Evolutionary conservation across 2,888 invertebrate species (phyloP).

Genomic region (Punctoribates punctum): DNA sequence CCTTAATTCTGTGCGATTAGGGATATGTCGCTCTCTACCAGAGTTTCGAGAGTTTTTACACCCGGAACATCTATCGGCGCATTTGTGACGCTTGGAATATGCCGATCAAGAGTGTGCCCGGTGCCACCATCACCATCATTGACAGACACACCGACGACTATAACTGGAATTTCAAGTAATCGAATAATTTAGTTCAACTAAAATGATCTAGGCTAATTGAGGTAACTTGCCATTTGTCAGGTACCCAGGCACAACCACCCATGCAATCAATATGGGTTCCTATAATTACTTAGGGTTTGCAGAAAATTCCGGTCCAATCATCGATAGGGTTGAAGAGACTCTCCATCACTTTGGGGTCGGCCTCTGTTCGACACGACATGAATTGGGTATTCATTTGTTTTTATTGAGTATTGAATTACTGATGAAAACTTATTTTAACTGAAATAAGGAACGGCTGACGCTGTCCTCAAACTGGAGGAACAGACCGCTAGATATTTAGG

Average conservation of each 20-base stretch:
- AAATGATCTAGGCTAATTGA: no score
- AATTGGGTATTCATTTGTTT: conserved; percentile 61
- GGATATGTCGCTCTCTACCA: conserved; percentile 56
- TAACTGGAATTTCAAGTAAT: conserved; percentile 86
- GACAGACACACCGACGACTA: conserved; percentile 79
- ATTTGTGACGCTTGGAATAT: conserved; percentile 93
- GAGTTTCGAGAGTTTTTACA: conserved; percentile 63
- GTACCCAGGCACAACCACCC: conserved; percentile 73
- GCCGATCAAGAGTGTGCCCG: conserved; percentile 88
- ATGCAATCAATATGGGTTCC: conserved; percentile 89
- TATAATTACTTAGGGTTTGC: conserved; percentile 99
- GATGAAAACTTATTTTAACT: background rate
- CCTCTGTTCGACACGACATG: conserved; percentile 69
- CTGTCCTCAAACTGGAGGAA: conserved; percentile 55
- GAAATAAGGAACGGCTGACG: conserved; percentile 50
- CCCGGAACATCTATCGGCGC: conserved; percentile 84
- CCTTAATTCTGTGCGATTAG: conserved; percentile 42
- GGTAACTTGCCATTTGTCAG: conserved; percentile 52
- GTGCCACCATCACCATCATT: conserved; percentile 74
- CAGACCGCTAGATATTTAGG: conserved; percentile 57
- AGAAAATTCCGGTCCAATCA: conserved; percentile 70
- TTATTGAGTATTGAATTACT: background rate
- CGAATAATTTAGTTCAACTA: background rate
- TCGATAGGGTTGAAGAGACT: conserved; percentile 66
- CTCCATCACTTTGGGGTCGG: conserved; percentile 70